Base-by-base conservation (phyloP, 2,888 invertebrate species). In the Dicranocentrus wangi region DNA sequence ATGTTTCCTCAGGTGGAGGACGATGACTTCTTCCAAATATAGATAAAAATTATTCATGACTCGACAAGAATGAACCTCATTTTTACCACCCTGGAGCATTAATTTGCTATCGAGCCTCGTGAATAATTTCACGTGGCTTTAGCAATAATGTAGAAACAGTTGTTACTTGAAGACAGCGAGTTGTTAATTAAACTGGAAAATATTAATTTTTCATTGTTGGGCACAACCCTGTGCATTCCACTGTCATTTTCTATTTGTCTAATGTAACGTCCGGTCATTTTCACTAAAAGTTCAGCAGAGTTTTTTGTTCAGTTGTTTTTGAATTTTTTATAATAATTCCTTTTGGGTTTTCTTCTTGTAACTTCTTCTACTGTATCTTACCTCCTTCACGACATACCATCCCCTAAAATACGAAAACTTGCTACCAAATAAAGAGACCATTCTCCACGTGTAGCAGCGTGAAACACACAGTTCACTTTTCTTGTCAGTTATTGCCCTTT, bases 21-120 rank as follows among this genome's bases (percentile, higher is more conserved):
- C 63, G 63, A 73, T 73, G 73, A 73, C 73, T 73, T 53, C n/a
- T 42, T 65, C 42, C 65, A 55, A 55, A 61, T 61, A 61, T 61
- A 61, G 61, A 61, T 61, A 61, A 28, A 58, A 61, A 61, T 61
- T 47, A 55, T 55, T 28, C 60, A 60, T 60, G 60, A 60, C 7
- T 25, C 25, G 17, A 61, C 1, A 61, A 61, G 8, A 28, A 61
- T 7, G 25, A 61, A 19, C 1, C 21, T 61, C 28, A 32, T 61
- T 61, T 28, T 60, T 17, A 60, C 13, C 39, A 19, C 32, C 61
- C 61, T 61, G 61, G 61, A 61, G 61, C 61, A 32, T n/a, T 28
- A 60, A 60, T 55, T 55, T 55, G 55, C 25, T 25, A 8, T 51
- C 19, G 15, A 51, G 17, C n/a, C n/a, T n/a, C n/a, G n/a, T n/a